Evolutionary conservation across 2,797 vertebrate genomes (phyloP), one percentile per base, ranked within the genome.

Genomic region (Characodon lateralis): DNA sequence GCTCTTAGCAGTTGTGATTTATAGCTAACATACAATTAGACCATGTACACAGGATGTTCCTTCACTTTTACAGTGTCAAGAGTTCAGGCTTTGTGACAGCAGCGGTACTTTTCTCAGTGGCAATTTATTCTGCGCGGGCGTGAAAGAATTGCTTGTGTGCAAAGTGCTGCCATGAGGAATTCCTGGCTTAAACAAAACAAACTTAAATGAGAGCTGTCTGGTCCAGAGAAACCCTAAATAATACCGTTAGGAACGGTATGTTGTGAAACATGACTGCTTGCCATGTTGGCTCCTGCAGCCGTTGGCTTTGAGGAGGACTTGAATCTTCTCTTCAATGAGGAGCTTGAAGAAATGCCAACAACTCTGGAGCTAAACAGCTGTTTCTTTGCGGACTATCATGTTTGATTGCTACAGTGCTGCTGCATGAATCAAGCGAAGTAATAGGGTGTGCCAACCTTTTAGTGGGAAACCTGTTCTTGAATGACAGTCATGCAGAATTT

Each of bases 161-260:
- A 82, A 88, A 92, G 61, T 81, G 88, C 87, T 90, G 89, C 85
- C 83, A 68, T 56, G 75, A 83, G 82, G 82, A 91, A 92, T 92
- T 89, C 83, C 89, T 91, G 5, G 22, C 73, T 76, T 80, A 82
- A 89, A 88, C 83, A 83, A 91, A 92, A 93, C 83, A 92, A 88
- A 88, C 75, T 80, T 75, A 82, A 89, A 87, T 72, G 68, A 87
- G 80, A 83, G 79, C 71, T 77, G 76, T 78, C 79, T 77, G 84
- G 78, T 84, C 71, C 50, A 77, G 84, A 82, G 72, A 86, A 89
- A 81, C 77, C 74, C 77, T 76, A 88, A 90, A 91, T 91, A 89
- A 92, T 83, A 80, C 83, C 84, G 80, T 74, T 83, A 84, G 78
- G 75, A 87, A 87, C 84, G 90, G 87, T 83, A 82, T n/a, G 66